These are phyloP conservation scores for Siphamia tubifer DNA, from an alignment of 2,113 vertebrate species.

Conservation along the genomic window DNA sequence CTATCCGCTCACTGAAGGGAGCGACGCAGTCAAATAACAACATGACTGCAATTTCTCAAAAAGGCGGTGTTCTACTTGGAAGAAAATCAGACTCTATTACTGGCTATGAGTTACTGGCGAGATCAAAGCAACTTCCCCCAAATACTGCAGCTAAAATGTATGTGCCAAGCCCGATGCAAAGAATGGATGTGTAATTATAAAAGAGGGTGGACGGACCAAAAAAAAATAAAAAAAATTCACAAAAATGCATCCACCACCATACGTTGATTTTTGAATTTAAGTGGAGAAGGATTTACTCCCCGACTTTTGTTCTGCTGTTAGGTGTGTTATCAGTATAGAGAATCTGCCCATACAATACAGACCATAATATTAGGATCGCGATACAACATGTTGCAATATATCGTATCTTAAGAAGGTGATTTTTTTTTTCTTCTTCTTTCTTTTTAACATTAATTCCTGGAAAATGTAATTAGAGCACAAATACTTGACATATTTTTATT, in stretches of 20 bases:
- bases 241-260: background rate
- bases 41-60: constrained; percentile 27
- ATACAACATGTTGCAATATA: too few species aligned
- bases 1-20: constrained; percentile 26
- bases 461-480: too few species aligned
- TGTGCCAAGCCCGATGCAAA: background rate
- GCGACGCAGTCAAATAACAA: constrained; percentile 21
- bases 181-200: background rate
- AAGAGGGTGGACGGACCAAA: background rate
- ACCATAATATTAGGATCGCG: too few species aligned
- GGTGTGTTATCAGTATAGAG: too few species aligned
- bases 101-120: background rate
- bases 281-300: too few species aligned
- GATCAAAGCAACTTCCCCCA: constrained; percentile 45
- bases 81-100: constrained; percentile 41
- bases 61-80: constrained; percentile 8
- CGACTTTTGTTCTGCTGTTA: too few species aligned
- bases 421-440: too few species aligned
- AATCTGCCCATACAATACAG: too few species aligned
- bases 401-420: too few species aligned
- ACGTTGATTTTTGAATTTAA: background rate
- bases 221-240: background rate
- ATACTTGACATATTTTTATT: too few species aligned
- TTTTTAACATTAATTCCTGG: too few species aligned
- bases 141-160: background rate